These are phyloP conservation scores for Holocentrus rufus DNA, from an alignment of 2,797 vertebrate species.

Conservation along the genomic window DNA sequence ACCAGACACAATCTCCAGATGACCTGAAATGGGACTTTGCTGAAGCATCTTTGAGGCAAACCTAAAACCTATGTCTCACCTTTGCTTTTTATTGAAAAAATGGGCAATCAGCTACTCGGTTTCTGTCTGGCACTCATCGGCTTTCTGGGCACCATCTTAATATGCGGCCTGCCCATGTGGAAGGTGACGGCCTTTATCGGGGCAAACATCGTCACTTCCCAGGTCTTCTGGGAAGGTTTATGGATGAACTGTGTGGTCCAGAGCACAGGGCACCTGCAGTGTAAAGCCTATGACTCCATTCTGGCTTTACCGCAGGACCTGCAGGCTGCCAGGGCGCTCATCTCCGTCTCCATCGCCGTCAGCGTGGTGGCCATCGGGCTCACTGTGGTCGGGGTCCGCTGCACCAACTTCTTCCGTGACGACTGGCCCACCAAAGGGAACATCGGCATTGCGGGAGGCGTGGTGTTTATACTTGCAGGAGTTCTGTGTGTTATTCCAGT, in stretches of 20 bases:
- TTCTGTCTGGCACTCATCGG: constrained; percentile 76
- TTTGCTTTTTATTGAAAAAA: constrained; percentile 36
- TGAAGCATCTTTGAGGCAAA: background rate
- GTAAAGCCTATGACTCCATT: constrained; percentile 79
- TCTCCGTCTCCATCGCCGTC: constrained; percentile 76
- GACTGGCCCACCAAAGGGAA: constrained; percentile 70
- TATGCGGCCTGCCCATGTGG: constrained; percentile 83
- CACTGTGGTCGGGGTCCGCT: constrained; percentile 74
- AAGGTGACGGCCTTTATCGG: constrained; percentile 80
- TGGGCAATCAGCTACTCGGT: constrained; percentile 76
- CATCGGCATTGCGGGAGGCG: constrained; percentile 72
- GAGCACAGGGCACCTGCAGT: constrained; percentile 82
- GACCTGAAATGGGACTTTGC: constrained; percentile 6
- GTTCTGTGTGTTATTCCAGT: constrained; percentile 77
- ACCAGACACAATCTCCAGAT: constrained; percentile 14
- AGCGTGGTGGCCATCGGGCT: constrained; percentile 76
- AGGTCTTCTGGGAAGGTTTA: constrained; percentile 82
- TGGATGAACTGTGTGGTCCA: constrained; percentile 86
- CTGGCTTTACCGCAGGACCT: constrained; percentile 78
- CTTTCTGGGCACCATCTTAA: constrained; percentile 78
- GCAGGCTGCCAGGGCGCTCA: constrained; percentile 78
- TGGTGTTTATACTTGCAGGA: constrained; percentile 78
- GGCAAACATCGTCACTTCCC: constrained; percentile 79
- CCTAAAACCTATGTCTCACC: background rate
- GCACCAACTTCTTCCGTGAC: constrained; percentile 75